Conservation (phyloP, 2,888 invertebrate species). For the Mimachlamys varia region DNA sequence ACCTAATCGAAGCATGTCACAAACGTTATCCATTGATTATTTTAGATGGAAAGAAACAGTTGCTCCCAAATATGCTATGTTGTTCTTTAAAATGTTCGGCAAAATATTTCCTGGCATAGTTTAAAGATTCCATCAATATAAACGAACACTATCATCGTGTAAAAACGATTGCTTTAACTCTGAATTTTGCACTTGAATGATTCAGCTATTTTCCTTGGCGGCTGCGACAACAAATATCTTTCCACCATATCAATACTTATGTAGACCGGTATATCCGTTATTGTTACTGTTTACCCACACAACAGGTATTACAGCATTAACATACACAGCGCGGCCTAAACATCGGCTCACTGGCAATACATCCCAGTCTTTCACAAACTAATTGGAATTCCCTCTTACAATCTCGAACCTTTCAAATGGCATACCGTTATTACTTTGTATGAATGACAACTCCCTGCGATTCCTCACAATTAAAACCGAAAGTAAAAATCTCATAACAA, state of each 20-base stretch:
- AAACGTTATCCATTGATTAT: too few relatives aligned
- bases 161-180: too few relatives aligned
- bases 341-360: background rate
- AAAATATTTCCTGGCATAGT: background rate
- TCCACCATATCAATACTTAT: too few relatives aligned
- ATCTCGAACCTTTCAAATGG: background rate
- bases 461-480: slow-evolving; percentile 12
- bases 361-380: background rate
- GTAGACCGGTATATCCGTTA: background rate
- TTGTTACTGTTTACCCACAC: background rate
- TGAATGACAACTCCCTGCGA: slow-evolving; percentile 8
- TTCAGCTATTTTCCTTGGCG: too few relatives aligned
- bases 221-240: too few relatives aligned
- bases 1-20: too few relatives aligned
- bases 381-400: background rate
- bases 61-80: too few relatives aligned
- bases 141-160: background rate
- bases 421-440: slow-evolving; percentile 7
- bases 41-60: too few relatives aligned
- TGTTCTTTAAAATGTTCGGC: too few relatives aligned
- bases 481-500: slow-evolving; percentile 30
- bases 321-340: background rate
- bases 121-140: background rate
- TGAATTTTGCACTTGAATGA: too few relatives aligned
- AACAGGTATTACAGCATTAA: background rate